phyloP scores from a whole-genome alignment of 2,888 invertebrate genomes.

The Clusia tigrina region DNA sequence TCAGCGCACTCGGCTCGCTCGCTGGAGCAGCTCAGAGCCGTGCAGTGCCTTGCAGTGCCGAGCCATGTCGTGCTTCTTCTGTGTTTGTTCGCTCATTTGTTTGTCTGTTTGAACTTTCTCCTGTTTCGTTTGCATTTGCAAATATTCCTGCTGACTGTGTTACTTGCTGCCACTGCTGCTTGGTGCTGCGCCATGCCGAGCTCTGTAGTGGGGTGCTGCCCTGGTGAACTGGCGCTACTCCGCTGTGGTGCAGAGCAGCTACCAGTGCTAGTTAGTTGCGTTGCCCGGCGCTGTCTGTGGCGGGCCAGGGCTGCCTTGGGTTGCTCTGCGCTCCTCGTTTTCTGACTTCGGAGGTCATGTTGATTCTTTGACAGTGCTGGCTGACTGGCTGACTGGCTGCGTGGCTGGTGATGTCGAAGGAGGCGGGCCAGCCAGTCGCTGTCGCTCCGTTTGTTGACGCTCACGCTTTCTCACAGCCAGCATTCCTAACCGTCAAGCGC shows the following conservation, averaged over 20 bases:
- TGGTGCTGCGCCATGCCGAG: slow-evolving; percentile 9
- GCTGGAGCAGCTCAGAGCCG: background rate
- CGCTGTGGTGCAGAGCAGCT: no score
- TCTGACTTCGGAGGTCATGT: slow-evolving; percentile 36
- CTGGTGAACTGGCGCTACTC: slow-evolving; percentile 13
- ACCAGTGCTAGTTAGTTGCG: no score
- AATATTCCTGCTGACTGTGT: slow-evolving; percentile 50
- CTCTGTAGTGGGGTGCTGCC: slow-evolving; percentile 4
- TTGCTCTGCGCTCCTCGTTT: slow-evolving; percentile 26
- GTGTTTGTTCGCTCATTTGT: slow-evolving; percentile 61
- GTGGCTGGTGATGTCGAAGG: no score
- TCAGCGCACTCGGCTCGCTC: background rate
- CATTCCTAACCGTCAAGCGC: slow-evolving; percentile 38
- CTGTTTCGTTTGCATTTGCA: slow-evolving; percentile 62
- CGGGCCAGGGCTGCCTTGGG: no score
- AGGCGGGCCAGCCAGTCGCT: background rate
- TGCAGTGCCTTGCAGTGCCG: slow-evolving; percentile 36
- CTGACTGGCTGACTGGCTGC: no score
- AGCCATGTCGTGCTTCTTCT: slow-evolving; percentile 3
- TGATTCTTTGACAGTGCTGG: slow-evolving; percentile 14
- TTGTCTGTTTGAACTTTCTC: slow-evolving; percentile 62
- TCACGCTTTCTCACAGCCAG: slow-evolving; percentile 27
- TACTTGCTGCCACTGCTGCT: slow-evolving; percentile 24
- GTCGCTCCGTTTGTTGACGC: slow-evolving; percentile 10
- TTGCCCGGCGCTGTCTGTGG: no score